Percentiles rank a stretch among this genome's conserved stretches.
Evolutionary conservation across 2,113 vertebrate genomes (phyloP).

Genomic region (Oryzias woworae): DNA sequence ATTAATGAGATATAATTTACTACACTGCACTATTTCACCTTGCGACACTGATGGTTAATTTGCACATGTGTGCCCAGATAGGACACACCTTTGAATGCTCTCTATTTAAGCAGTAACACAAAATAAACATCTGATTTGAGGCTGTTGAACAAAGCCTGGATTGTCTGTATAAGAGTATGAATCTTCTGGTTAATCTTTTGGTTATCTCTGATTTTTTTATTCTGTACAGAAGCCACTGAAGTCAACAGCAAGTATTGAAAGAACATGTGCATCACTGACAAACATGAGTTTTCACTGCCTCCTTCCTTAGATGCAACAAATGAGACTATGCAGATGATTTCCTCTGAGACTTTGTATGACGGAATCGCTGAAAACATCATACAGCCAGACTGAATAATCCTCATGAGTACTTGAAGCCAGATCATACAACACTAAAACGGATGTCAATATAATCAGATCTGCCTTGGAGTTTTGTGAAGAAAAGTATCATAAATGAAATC

Average conservation of each 20-base stretch:
- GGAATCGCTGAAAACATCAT: constrained; percentile 30
- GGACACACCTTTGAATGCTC: constrained; percentile 9
- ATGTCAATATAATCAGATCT: too few species aligned
- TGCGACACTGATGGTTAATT: constrained; percentile 24
- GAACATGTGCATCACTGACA: too few species aligned
- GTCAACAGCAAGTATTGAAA: too few species aligned
- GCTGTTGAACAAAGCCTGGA: too few species aligned
- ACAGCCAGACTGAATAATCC: constrained; percentile 13
- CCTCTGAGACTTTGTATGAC: constrained; percentile 18
- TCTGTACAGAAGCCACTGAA: too few species aligned
- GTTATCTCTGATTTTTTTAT: too few species aligned
- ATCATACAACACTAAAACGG: not conserved
- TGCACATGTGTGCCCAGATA: constrained; percentile 9
- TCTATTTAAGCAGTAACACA: not conserved
- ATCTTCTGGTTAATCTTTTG: too few species aligned
- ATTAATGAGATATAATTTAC: constrained; percentile 59
- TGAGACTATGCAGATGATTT: constrained; percentile 18
- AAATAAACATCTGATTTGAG: too few species aligned
- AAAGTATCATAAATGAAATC: not conserved
- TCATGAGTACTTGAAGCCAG: not conserved
- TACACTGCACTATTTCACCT: constrained; percentile 34
- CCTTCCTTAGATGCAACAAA: constrained; percentile 13
- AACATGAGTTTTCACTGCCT: not conserved
- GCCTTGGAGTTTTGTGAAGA: not conserved
- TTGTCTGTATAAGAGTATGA: too few species aligned